Percentiles rank a stretch among this genome's conserved stretches.
These are phyloP conservation scores for Kryptolebias ocellatus DNA, from an alignment of 2,797 vertebrate species.

Conservation along the genomic window DNA sequence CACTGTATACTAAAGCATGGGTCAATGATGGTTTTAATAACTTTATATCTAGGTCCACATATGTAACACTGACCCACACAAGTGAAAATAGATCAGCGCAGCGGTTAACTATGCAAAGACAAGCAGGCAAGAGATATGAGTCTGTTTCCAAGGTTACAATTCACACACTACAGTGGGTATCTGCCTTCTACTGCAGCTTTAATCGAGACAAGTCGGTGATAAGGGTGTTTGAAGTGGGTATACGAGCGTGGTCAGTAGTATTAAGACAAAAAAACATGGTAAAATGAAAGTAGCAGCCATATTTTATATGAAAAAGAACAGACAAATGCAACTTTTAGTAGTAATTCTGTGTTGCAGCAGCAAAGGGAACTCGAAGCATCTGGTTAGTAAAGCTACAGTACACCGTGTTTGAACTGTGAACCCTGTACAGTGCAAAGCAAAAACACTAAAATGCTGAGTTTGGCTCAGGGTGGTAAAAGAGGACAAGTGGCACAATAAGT, in stretches of 20 bases:
- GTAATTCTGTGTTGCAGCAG: conserved; percentile 72
- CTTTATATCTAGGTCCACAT: conserved; percentile 68
- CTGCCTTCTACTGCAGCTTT: conserved; percentile 60
- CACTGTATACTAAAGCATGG: conserved; percentile 73
- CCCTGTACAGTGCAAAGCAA: conserved; percentile 66
- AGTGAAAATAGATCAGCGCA: conserved; percentile 56
- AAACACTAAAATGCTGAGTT: conserved; percentile 55
- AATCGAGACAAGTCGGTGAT: conserved; percentile 58
- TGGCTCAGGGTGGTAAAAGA: conserved; percentile 64
- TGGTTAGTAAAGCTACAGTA: conserved; percentile 83
- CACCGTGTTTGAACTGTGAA: conserved; percentile 75
- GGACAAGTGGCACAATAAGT: conserved; percentile 73
- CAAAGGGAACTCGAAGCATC: conserved; percentile 71
- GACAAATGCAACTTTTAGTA: conserved; percentile 66
- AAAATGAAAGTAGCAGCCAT: conserved; percentile 70
- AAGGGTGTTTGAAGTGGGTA: conserved; percentile 55
- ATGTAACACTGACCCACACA: conserved; percentile 44
- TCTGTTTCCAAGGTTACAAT: conserved; percentile 51
- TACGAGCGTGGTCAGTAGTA: conserved; percentile 67
- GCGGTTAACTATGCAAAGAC: conserved; percentile 47
- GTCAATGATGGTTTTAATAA: conserved; percentile 60
- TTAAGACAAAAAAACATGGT: conserved; percentile 61
- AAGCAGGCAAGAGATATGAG: conserved; percentile 33
- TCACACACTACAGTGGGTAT: conserved; percentile 54
- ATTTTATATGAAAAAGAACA: conserved; percentile 60